Evolutionary conservation across 2,113 vertebrate genomes (phyloP), one percentile per base, ranked within the genome.

Genomic region (Hemiprocne comata): DNA sequence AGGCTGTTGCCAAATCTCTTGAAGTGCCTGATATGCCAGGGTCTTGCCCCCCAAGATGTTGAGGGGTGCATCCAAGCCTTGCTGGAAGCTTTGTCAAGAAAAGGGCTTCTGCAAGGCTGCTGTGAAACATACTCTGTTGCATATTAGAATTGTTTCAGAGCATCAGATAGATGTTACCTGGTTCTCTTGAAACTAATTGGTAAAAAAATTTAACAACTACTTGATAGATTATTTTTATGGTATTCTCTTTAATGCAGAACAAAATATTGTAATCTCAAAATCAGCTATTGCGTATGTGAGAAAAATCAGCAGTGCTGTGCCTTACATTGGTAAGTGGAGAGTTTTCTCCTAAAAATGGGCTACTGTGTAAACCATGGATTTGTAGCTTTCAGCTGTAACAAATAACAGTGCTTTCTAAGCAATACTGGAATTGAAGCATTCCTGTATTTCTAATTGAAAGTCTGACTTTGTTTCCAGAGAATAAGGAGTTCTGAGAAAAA

Each of bases 311-410:
- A 31, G 44, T 3, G 6, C 21, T 1, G 2, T 58, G 38, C 42
- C 31, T 87, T n/a, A n/a, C 9, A 4, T 16, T 61, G 44, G 60
- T 29, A 53, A 77, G 55, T 18, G 53, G 16, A 46, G 26, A 69
- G 79, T 69, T 89, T 84, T 88, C n/a, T 66, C 25, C 78, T 86
- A 33, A 29, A 55, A 66, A 78, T 23, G 33, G 73, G 83, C 83
- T 94, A 95, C 83, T 95, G 73, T 94, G 80, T 95, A 92, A 90
- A 80, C 66, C 50, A 46, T 6, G 14, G n/a, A 4, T 84, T 78
- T 94, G 90, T 84, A 89, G 83, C 72, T 87, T 86, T 31, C 51
- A 90, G 73, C 76, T 89, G 83, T 61, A 87, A 94, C 92, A 94
- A 95, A 87, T 88, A 90, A 61, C 55, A 57, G 61, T 24, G 20